Evolutionary conservation across 2,113 vertebrate species (phyloP).

Genomic region (Tragelaphus buxtoni): DNA sequence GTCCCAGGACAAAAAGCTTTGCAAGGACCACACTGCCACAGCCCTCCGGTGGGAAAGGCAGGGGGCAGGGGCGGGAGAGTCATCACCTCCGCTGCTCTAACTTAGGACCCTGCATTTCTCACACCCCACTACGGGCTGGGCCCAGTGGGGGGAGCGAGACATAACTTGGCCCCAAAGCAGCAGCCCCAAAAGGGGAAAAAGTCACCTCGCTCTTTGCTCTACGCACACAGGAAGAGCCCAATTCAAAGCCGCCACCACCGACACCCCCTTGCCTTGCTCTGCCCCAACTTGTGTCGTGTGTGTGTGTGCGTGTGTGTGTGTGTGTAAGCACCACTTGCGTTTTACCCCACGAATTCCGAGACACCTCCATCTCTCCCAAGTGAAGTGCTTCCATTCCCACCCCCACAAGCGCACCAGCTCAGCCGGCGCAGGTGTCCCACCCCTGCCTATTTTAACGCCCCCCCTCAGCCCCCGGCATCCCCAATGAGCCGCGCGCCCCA

Average conservation of each 20-base stretch:
- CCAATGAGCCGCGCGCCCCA: neutral
- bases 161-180: neutral
- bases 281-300: neutral
- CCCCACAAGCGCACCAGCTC: neutral
- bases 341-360: neutral
- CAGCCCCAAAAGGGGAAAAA: conserved; percentile 34
- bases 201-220: conserved; percentile 29
- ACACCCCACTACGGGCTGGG: neutral
- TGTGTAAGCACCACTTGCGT: neutral
- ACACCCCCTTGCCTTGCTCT: conserved; percentile 42
- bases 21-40: neutral
- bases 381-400: neutral
- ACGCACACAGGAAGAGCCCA: conserved; percentile 60
- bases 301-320: neutral
- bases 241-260: conserved; percentile 9
- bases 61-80: neutral
- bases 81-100: neutral
- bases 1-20: conserved; percentile 46
- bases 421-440: conserved; percentile 53
- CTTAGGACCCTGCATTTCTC: neutral
- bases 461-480: neutral
- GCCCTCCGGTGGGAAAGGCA: neutral
- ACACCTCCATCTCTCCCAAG: neutral
- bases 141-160: neutral
- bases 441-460: conserved; percentile 32